Conservation (phyloP, 2,797 vertebrate genomes). For the Ctenopoma multispine region DNA sequence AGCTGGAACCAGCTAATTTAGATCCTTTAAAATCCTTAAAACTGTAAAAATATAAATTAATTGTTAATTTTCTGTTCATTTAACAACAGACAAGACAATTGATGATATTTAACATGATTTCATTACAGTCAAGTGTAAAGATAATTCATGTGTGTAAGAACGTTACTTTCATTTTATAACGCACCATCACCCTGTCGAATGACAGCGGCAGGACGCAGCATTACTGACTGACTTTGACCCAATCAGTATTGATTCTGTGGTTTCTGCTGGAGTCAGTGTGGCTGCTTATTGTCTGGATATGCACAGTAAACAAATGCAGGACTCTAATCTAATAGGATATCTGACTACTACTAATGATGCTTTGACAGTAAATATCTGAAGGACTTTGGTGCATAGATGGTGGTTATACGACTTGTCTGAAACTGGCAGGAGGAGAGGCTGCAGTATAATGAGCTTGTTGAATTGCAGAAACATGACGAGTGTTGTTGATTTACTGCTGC, state of each 20-base stretch:
- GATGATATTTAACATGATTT: no score
- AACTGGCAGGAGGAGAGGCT: no score
- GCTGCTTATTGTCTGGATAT: not conserved
- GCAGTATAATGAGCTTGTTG: not conserved
- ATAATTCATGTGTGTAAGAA: not conserved
- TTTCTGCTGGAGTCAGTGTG: not conserved
- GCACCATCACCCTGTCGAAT: not conserved
- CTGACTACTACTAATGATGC: constrained; percentile 6
- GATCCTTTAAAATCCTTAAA: no score
- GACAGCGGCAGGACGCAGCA: not conserved
- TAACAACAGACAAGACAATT: no score
- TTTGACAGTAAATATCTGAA: not conserved
- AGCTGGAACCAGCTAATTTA: not conserved
- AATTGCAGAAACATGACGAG: not conserved
- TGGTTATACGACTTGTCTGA: not conserved
- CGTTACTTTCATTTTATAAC: not conserved
- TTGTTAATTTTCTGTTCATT: no score
- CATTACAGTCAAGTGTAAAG: no score
- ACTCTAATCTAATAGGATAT: constrained; percentile 12
- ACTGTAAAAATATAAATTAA: no score
- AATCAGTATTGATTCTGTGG: not conserved
- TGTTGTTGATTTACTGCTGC: not conserved
- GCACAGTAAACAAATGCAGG: not conserved
- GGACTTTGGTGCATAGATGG: not conserved
- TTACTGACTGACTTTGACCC: not conserved